Conservation (phyloP, 2,888 invertebrate genomes). For the Ochlodes sylvanus region DNA sequence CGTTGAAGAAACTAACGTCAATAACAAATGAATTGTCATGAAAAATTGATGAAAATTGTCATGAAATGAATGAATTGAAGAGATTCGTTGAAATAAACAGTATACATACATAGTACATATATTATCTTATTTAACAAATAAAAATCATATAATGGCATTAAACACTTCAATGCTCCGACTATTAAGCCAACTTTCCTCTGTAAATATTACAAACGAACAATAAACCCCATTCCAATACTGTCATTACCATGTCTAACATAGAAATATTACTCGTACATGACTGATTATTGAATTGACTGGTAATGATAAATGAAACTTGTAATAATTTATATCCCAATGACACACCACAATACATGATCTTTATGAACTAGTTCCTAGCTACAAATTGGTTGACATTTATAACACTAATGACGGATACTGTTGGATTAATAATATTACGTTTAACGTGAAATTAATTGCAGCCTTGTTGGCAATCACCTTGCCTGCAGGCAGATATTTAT, state of each 20-base stretch:
- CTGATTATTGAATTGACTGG: neutral
- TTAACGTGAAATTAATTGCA: too few species aligned
- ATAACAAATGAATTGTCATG: slow-evolving; percentile 7
- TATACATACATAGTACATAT: too few species aligned
- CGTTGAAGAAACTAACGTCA: slow-evolving; percentile 10
- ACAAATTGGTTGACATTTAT: neutral
- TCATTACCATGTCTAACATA: slow-evolving; percentile 23
- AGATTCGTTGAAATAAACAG: too few species aligned
- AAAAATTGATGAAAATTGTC: too few species aligned
- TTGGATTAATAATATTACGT: too few species aligned
- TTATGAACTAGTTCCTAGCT: neutral
- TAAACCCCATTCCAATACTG: slow-evolving; percentile 23
- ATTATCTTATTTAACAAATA: too few species aligned
- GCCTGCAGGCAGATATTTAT: too few species aligned
- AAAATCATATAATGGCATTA: too few species aligned
- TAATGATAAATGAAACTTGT: slow-evolving; percentile 21
- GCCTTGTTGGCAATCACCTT: too few species aligned
- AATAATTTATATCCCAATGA: neutral
- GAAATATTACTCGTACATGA: slow-evolving; percentile 19
- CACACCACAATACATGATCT: neutral
- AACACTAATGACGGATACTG: too few species aligned
- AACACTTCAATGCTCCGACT: neutral
- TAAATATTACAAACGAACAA: slow-evolving; percentile 6
- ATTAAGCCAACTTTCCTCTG: neutral
- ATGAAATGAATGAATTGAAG: too few species aligned